Evolutionary conservation across 2,113 vertebrate species (phyloP).

Genomic region (Tretioscincus oriximinensis): DNA sequence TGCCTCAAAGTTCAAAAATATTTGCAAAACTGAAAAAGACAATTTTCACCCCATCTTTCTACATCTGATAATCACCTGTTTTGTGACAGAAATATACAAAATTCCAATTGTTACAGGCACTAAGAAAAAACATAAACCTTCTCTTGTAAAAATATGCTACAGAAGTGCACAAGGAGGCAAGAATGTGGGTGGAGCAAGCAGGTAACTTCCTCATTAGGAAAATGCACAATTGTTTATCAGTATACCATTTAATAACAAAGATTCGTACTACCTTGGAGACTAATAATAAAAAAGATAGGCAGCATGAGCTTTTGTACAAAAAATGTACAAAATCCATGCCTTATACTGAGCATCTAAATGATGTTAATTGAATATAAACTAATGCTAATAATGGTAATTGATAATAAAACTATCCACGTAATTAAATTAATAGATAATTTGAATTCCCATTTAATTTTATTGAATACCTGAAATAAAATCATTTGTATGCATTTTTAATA

Average conservation of each 20-base stretch:
- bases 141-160: too few species aligned
- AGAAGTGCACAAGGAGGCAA: too few species aligned
- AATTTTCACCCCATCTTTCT: too few species aligned
- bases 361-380: slow-evolving; percentile 32
- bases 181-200: too few species aligned
- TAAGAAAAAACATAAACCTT: too few species aligned
- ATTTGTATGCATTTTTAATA: slow-evolving; percentile 37
- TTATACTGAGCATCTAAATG: slow-evolving; percentile 8
- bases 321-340: not conserved
- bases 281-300: too few species aligned
- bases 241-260: not conserved
- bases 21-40: too few species aligned
- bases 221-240: not conserved
- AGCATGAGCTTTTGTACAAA: not conserved
- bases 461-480: slow-evolving; percentile 34
- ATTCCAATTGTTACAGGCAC: too few species aligned
- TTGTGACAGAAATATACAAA: too few species aligned
- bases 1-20: too few species aligned
- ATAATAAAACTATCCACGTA: slow-evolving; percentile 7
- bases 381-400: slow-evolving; percentile 35
- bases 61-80: too few species aligned
- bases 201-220: not conserved
- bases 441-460: slow-evolving; percentile 39
- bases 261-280: too few species aligned
- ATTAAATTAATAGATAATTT: slow-evolving; percentile 50